Base-by-base conservation (phyloP, 2,797 vertebrate genomes). In the Myoxocephalus aenaeus region DNA sequence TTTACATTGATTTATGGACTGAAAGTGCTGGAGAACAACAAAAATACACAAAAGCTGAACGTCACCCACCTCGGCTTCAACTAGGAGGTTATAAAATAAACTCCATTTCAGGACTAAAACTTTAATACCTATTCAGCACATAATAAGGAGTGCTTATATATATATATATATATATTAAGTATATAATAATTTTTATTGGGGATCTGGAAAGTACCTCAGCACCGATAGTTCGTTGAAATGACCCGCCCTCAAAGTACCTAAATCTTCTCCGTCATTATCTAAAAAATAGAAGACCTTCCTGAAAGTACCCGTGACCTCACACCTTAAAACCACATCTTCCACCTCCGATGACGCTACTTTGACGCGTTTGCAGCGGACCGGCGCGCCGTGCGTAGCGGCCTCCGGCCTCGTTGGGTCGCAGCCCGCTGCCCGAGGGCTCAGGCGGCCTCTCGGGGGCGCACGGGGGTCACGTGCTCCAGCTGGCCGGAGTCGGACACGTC, bases 401-500 rank as follows among this genome's bases (percentile, higher is more conserved):
- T 61, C 76, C 40, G 13, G 4, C 40, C 40, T 20, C 22, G 67
- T 22, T 3, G 74, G 69, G 38, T 67, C 42, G 64, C 51, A 38
- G 64, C 74, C 29, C 42, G 38, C 7, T 27, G 25, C 25, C 25
- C 25, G 25, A 27, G 25, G 25, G 25, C 25, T 90, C 82, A 92
- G 66, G 90, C 86, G 80, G 93, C 56, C 34, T 93, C 95, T 3
- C 92, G 95, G 58, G 92, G 88, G 34, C 91, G 90, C 72, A 89
- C 68, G 0, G 87, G 92, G 34, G 95, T 90, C 81, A 99, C 94
- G 0, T 96, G 96, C 54, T 99, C 97, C 90, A 99, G 90, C 93
- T 97, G 95, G 3, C 96, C 96, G 0, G 96, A 93, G 75, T 98
- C 97, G 0, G 98, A 98, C 59, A 99, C 94, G 0, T 99, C 97